Evolutionary conservation across 2,888 invertebrate species (phyloP), one percentile per base, ranked within the genome.

Genomic region (Pollenia amentaria): DNA sequence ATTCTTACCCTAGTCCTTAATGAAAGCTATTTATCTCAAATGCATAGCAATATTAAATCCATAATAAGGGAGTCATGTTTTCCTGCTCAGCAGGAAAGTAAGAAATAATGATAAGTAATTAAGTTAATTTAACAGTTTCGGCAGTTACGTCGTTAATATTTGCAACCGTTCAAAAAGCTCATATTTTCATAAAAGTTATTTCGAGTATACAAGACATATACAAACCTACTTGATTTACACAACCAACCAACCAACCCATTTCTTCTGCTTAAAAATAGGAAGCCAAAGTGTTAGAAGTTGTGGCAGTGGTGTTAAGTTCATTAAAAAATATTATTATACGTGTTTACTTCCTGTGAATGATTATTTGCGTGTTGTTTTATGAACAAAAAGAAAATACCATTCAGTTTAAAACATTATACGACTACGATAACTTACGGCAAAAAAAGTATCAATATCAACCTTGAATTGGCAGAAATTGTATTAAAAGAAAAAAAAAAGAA

Each of bases 321-420:
- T 60, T 70, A 70, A 70, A 70, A 14, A 53, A 29, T 29, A 29
- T 29, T 62, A 79, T 70, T 70, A 10, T 44, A 62, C 62, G 42
- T 51, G 53, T 79, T n/a, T 51, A 53, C 70, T 70, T 79, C 79
- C 70, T 79, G 79, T 79, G 29, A 70, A 79, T 51, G 70, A 79
- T 70, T 70, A 70, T 79, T 72, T 79, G 70, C 70, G 70, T 79
- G 70, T 62, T 70, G 62, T 62, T 79, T 70, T 21, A 16, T 70
- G 51, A 70, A 79, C 62, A 62, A 51, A 62, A 70, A 62, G 29
- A 51, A 62, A 79, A 62, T 44, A 21, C 0, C 18, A 67, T 65
- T 77, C 16, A 42, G 16, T 60, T 55, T 18, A 44, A 72, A 10
- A n/a, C 44, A 57, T 29, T 44, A 46, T 16, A 44, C 16, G 29